phyloP scores from a whole-genome alignment of 2,888 invertebrate genomes.

The Mimachlamys varia region DNA sequence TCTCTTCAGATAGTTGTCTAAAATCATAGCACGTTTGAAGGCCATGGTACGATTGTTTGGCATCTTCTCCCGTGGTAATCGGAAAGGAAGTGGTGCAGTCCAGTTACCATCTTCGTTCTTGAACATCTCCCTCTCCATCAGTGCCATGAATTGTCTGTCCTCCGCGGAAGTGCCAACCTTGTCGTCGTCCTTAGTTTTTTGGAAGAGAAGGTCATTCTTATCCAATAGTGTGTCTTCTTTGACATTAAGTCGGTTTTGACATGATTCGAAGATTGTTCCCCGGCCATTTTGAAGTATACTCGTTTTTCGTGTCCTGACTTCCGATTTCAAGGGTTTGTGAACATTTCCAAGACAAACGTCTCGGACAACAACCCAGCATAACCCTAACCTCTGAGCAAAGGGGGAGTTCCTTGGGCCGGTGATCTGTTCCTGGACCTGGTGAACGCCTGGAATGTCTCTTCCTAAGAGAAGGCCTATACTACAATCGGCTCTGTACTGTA shows the following conservation, averaged over 20 bases:
- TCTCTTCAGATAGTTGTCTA: conserved; percentile 42
- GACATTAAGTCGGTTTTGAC: conserved; percentile 34
- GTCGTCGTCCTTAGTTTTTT: conserved; percentile 47
- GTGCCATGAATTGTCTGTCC: conserved; percentile 50
- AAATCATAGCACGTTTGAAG: conserved; percentile 36
- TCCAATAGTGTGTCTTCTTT: too few species aligned
- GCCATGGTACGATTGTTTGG: conserved; percentile 49
- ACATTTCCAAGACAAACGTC: conserved; percentile 47
- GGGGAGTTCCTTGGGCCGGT: conserved; percentile 47
- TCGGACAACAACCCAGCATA: conserved; percentile 51
- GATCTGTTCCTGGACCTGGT: conserved; percentile 49
- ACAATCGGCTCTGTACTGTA: too few species aligned
- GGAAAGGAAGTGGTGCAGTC: conserved; percentile 51
- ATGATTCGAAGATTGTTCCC: conserved; percentile 38
- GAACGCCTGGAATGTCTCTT: too few species aligned
- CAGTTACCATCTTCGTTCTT: conserved; percentile 46
- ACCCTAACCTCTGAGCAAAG: conserved; percentile 49
- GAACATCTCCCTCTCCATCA: conserved; percentile 44
- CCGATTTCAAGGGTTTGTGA: conserved; percentile 2
- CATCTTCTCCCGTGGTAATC: conserved; percentile 17
- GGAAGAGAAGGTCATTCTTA: too few species aligned
- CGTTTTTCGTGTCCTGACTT: conserved; percentile 41
- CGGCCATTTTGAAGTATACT: conserved; percentile 40
- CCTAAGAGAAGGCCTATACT: too few species aligned
- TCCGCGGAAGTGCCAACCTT: conserved; percentile 49